Evolutionary conservation across 2,888 invertebrate species (phyloP).

Genomic region (Tiphia femorata): DNA sequence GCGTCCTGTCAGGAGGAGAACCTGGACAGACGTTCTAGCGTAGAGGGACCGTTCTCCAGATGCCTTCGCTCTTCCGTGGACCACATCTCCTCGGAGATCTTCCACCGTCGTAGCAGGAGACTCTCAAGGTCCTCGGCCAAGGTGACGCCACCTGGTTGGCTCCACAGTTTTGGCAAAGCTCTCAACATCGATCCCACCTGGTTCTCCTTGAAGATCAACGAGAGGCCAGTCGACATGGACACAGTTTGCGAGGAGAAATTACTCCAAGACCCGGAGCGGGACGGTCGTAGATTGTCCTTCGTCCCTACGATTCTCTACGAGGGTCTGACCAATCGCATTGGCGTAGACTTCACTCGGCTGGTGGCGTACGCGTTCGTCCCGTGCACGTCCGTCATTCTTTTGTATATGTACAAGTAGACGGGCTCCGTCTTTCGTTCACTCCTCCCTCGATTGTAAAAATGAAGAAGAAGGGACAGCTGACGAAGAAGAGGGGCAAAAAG

Average conservation of each 20-base stretch:
- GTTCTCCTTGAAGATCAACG: slow-evolving; percentile 11
- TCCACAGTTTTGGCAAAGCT: neutral
- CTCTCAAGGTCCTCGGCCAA: slow-evolving; percentile 24
- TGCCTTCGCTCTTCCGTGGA: slow-evolving; percentile 36
- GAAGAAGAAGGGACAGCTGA: too few species aligned
- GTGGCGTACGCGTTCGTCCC: slow-evolving; percentile 59
- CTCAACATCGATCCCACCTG: slow-evolving; percentile 18
- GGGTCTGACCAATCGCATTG: slow-evolving; percentile 49
- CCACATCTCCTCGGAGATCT: slow-evolving; percentile 41
- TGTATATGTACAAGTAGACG: slow-evolving; percentile 57
- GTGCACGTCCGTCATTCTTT: slow-evolving; percentile 55
- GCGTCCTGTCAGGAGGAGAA: neutral
- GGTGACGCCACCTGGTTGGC: neutral
- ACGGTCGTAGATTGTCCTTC: slow-evolving; percentile 52
- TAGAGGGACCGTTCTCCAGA: slow-evolving; percentile 7
- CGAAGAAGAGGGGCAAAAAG: too few species aligned
- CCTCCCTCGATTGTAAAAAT: too few species aligned
- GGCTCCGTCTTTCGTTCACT: neutral
- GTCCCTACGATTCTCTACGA: slow-evolving; percentile 54
- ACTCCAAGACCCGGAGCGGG: slow-evolving; percentile 24
- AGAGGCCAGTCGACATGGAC: neutral
- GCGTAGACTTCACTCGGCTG: slow-evolving; percentile 52
- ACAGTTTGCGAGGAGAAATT: slow-evolving; percentile 24
- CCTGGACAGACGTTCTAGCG: too few species aligned
- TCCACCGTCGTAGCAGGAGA: slow-evolving; percentile 44